These are phyloP conservation scores for Budorcas taxicolor DNA, from an alignment of 2,113 vertebrate species.

Conservation along the genomic window DNA sequence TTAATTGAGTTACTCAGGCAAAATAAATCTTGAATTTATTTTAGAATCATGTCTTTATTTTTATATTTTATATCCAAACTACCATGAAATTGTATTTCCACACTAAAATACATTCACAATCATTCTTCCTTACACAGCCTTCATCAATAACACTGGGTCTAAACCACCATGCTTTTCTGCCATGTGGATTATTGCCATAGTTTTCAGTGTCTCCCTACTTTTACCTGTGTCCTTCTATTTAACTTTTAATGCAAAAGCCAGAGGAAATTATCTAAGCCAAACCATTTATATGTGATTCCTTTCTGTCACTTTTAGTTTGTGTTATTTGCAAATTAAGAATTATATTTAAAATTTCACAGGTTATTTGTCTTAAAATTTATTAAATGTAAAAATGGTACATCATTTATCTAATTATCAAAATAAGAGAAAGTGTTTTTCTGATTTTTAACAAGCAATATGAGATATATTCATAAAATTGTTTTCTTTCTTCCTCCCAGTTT, in stretches of 20 bases:
- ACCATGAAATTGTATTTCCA: neutral
- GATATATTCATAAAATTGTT: neutral
- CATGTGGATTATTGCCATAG: neutral
- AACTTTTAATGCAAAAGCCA: neutral
- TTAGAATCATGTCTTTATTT: neutral
- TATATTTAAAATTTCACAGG: neutral
- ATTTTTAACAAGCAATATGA: neutral
- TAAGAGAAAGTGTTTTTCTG: neutral
- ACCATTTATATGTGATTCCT: neutral
- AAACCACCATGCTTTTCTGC: neutral
- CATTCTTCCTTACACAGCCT: neutral
- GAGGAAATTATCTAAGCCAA: neutral
- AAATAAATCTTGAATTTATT: neutral
- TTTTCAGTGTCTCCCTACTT: neutral
- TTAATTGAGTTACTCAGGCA: neutral
- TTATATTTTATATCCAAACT: neutral
- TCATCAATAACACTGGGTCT: neutral
- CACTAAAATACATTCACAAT: neutral
- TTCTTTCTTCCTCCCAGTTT: neutral
- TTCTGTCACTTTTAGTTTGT: neutral
- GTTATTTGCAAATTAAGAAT: neutral
- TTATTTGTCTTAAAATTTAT: neutral
- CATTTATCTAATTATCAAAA: neutral
- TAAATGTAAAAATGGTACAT: neutral
- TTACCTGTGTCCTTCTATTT: neutral